phyloP scores from a whole-genome alignment of 1,140 invertebrate species.

The Bathynomus jamesi region DNA sequence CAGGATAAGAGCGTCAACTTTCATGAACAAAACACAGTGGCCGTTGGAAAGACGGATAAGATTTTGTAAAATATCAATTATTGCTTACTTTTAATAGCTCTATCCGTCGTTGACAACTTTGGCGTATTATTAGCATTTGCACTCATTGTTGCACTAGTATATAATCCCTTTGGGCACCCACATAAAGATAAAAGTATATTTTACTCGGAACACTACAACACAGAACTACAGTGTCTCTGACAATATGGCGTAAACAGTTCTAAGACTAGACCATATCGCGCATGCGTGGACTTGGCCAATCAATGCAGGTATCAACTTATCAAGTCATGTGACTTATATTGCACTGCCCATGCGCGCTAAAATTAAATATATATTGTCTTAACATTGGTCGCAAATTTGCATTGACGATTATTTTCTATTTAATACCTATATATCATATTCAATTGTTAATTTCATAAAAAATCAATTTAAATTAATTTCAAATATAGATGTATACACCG shows the following conservation, averaged over 20 bases:
- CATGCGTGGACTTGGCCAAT: conserved; percentile 24
- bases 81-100: conserved; percentile 34
- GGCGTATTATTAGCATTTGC: conserved; percentile 32
- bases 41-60: neutral
- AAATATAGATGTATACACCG: too few species aligned
- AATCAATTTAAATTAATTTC: too few species aligned
- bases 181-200: conserved; percentile 30
- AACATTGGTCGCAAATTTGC: too few species aligned
- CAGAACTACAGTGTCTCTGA: conserved; percentile 22
- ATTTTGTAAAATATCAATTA: conserved; percentile 2
- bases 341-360: conserved; percentile 27
- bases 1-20: too few species aligned
- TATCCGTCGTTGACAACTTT: conserved; percentile 31
- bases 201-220: conserved; percentile 29
- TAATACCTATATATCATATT: too few species aligned
- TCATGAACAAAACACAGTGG: too few species aligned
- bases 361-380: too few species aligned
- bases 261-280: conserved; percentile 10
- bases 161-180: conserved; percentile 33
- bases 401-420: too few species aligned
- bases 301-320: conserved; percentile 26
- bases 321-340: conserved; percentile 21
- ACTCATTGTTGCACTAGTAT: conserved; percentile 34
- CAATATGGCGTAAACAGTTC: conserved; percentile 34
- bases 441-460: too few species aligned